These are phyloP conservation scores for Catocala nupta DNA, from an alignment of 2,888 invertebrate genomes.

Conservation along the genomic window DNA sequence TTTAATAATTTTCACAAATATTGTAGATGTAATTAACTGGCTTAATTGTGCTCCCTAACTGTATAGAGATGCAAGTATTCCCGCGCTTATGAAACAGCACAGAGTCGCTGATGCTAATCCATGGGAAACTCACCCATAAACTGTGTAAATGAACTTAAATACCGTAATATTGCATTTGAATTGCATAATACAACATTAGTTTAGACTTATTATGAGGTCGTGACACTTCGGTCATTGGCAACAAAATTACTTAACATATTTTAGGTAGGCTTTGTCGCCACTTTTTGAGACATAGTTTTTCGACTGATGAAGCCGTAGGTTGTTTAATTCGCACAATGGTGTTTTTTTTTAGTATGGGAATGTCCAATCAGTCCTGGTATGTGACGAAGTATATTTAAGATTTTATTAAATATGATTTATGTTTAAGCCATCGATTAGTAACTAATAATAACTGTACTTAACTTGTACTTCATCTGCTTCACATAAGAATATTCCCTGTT, in stretches of 20 bases:
- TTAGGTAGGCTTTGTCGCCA: too few relatives aligned
- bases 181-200: slow-evolving; percentile 39
- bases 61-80: slow-evolving; percentile 57
- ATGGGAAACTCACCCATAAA: slow-evolving; percentile 65
- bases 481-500: too few relatives aligned
- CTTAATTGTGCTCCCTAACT: slow-evolving; percentile 60
- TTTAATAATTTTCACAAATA: slow-evolving; percentile 44
- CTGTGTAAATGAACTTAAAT: slow-evolving; percentile 48
- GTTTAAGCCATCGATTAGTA: too few relatives aligned
- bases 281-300: too few relatives aligned
- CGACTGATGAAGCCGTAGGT: too few relatives aligned
- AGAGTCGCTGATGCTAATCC: slow-evolving; percentile 56
- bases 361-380: too few relatives aligned
- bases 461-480: too few relatives aligned
- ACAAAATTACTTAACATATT: not conserved
- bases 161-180: slow-evolving; percentile 53
- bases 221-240: slow-evolving; percentile 24
- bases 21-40: slow-evolving; percentile 59
- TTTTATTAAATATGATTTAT: too few relatives aligned
- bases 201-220: slow-evolving; percentile 24
- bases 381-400: too few relatives aligned
- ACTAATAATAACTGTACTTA: too few relatives aligned
- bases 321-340: too few relatives aligned
- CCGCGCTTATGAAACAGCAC: slow-evolving; percentile 62
- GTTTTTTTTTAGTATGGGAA: too few relatives aligned